phyloP scores from a whole-genome alignment of 2,113 vertebrate genomes.

The Shinisaurus crocodilurus region DNA sequence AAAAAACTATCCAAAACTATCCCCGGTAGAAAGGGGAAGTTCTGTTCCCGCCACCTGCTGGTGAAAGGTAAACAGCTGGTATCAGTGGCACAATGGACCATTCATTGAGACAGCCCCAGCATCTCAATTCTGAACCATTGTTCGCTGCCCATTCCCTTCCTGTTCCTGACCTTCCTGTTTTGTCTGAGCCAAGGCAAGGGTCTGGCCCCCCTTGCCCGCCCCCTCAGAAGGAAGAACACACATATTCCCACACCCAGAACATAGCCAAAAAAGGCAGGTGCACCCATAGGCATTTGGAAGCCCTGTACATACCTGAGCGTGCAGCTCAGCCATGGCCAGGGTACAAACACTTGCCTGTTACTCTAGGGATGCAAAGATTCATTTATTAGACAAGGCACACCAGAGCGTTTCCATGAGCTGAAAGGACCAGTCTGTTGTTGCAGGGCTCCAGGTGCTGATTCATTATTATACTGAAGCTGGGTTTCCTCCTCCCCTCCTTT shows the following conservation, averaged over 20 bases:
- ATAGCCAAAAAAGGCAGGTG: background rate
- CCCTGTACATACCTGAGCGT: background rate
- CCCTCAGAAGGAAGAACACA: background rate
- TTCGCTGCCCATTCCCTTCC: background rate
- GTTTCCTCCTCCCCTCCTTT: background rate
- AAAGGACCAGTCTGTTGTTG: background rate
- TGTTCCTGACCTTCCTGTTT: conserved; percentile 20
- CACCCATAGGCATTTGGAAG: background rate
- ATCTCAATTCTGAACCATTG: conserved; percentile 12
- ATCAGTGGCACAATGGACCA: conserved; percentile 12
- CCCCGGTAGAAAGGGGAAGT: background rate
- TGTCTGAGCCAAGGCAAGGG: background rate
- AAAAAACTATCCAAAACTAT: background rate
- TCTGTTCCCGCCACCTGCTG: conserved; percentile 28
- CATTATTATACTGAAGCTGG: background rate
- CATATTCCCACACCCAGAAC: background rate
- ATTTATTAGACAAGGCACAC: background rate
- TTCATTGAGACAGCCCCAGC: background rate
- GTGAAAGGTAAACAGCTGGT: conserved; percentile 36
- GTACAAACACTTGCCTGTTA: background rate
- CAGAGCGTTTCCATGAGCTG: background rate
- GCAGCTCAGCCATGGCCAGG: background rate
- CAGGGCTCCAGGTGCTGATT: background rate
- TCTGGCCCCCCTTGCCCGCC: background rate
- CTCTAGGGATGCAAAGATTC: background rate